These are phyloP conservation scores for Cyprinodon diabolis DNA, from an alignment of 2,797 vertebrate genomes.

Conservation along the genomic window DNA sequence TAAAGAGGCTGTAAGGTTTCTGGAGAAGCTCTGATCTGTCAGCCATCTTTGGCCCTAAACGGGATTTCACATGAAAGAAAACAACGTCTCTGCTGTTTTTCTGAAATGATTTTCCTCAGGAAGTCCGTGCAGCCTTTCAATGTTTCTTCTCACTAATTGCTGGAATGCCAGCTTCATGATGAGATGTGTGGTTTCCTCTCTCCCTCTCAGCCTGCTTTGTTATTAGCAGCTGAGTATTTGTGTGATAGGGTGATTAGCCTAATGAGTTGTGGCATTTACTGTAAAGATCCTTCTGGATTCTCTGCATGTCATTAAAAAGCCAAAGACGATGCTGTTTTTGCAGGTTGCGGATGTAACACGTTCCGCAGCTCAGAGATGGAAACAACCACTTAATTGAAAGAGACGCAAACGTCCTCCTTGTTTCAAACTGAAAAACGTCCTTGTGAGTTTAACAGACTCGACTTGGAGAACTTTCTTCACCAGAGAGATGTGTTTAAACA, in stretches of 20 bases:
- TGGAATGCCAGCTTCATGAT: slow-evolving; percentile 72
- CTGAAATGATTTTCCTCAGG: slow-evolving; percentile 66
- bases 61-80: slow-evolving; percentile 52
- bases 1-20: slow-evolving; percentile 50
- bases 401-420: slow-evolving; percentile 36
- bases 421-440: slow-evolving; percentile 39
- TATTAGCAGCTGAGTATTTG: slow-evolving; percentile 77
- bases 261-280: slow-evolving; percentile 80
- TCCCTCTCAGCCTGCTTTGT: slow-evolving; percentile 60
- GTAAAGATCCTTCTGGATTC: slow-evolving; percentile 74
- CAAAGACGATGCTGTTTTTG: slow-evolving; percentile 61
- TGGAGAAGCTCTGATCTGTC: slow-evolving; percentile 38
- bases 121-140: slow-evolving; percentile 70
- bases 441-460: slow-evolving; percentile 33
- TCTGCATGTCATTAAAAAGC: slow-evolving; percentile 73
- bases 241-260: slow-evolving; percentile 83
- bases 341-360: slow-evolving; percentile 35
- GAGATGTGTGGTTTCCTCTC: slow-evolving; percentile 69
- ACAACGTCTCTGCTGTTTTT: slow-evolving; percentile 66
- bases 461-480: slow-evolving; percentile 1
- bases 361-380: slow-evolving; percentile 51
- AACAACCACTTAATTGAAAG: slow-evolving; percentile 57
- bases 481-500: not conserved
- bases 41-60: slow-evolving; percentile 15
- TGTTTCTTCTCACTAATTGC: slow-evolving; percentile 78